Evolutionary conservation across 2,113 vertebrate species (phyloP), one percentile per base, ranked within the genome.

Genomic region (Trinectes maculatus): DNA sequence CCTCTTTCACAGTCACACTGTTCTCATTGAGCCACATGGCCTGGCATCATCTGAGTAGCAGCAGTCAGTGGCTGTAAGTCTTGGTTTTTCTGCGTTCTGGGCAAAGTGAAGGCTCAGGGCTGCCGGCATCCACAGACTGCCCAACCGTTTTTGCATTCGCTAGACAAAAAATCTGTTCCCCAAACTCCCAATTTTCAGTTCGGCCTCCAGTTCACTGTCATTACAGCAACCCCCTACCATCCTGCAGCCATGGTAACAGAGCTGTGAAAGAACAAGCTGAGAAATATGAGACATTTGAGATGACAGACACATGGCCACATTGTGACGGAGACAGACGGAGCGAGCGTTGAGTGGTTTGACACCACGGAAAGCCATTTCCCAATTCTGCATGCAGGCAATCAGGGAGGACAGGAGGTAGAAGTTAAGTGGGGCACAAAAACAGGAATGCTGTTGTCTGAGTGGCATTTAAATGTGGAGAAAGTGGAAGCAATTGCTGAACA

Each of bases 221-320:
- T 63, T 55, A 53, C 72, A 67, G 82, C 73, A 66, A 62, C 77
- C 66, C 70, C 74, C 73, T 51, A 44, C 70, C 71, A 66, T 77
- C 56, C 61, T 79, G 89, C 89, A 75, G 89, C 89, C 87, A 91
- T 91, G 89, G 89, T 84, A 91, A 91, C 89, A 3, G 89, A 89
- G 87, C 83, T 86, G 85, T 89, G 86, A 88, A 86, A 84, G 77
- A 86, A 88, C 80, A 82, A 82, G 79, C 83, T 42, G 75, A 77
- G 83, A 80, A 88, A 80, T 73, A 79, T 78, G 80, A 88, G 56
- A 58, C 68, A 78, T 60, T 69, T 56, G 68, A 82, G 69, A 86
- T 81, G 83, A 89, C 82, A 81, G 83, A 85, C 87, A 86, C 89
- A 88, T 86, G 87, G 87, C 86, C 82, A 84, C 85, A 85, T 81